Evolutionary conservation across 1,140 invertebrate species (phyloP).

Genomic region (Apocrypta bakeri): DNA sequence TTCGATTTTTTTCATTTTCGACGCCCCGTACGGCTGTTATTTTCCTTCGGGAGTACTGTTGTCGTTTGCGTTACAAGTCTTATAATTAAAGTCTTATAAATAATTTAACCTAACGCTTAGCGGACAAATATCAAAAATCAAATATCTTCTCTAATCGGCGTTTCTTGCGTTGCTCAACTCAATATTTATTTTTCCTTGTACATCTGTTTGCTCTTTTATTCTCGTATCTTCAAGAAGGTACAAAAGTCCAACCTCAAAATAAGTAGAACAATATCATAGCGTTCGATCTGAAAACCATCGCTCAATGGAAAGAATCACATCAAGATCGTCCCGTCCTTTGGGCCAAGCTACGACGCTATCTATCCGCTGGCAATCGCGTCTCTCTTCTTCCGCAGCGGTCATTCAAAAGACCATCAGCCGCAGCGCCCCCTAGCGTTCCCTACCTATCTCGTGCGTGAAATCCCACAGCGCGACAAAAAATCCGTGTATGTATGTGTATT

Average conservation of each 20-base stretch:
- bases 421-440: not conserved
- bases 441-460: conserved; percentile 20
- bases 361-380: not conserved
- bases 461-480: not conserved
- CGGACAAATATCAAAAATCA: too few relatives aligned
- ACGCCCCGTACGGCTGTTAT: not conserved
- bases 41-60: not conserved
- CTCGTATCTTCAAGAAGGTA: too few relatives aligned
- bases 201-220: too few relatives aligned
- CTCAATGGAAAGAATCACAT: not conserved
- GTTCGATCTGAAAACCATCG: not conserved
- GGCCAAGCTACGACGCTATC: not conserved
- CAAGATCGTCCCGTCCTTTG: not conserved
- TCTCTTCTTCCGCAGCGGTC: not conserved
- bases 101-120: too few relatives aligned
- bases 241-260: too few relatives aligned
- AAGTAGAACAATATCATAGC: too few relatives aligned
- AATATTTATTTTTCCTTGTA: too few relatives aligned
- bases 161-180: too few relatives aligned
- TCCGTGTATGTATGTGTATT: not conserved
- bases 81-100: not conserved
- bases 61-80: not conserved
- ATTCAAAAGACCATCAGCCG: conserved; percentile 38
- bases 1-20: not conserved
- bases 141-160: too few relatives aligned